phyloP scores from a whole-genome alignment of 2,888 invertebrate species.

The Leucania comma region DNA sequence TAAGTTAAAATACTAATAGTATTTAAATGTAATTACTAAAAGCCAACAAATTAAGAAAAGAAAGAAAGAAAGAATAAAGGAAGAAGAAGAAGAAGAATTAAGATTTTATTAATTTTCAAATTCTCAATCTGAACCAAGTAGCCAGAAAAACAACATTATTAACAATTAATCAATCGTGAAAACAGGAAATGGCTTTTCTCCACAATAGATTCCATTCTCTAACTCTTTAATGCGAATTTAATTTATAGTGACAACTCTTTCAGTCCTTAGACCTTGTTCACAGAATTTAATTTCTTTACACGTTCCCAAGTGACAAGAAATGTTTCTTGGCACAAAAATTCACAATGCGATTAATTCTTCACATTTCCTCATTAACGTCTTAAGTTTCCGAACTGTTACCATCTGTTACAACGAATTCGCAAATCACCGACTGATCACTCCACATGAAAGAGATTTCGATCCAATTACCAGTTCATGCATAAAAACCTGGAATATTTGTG shows the following conservation, averaged over 20 bases:
- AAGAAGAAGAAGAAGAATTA: no score
- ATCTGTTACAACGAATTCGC: conserved; percentile 62
- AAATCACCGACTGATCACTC: conserved; percentile 63
- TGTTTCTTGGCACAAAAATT: conserved; percentile 65
- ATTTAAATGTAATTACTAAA: no score
- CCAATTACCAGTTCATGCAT: conserved; percentile 68
- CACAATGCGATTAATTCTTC: conserved; percentile 58
- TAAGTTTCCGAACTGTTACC: conserved; percentile 60
- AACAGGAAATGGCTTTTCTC: conserved; percentile 25
- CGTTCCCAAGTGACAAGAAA: conserved; percentile 47
- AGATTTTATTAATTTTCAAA: background rate
- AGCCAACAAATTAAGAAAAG: no score
- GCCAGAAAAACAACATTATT: background rate
- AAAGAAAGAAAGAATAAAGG: no score
- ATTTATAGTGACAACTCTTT: conserved; percentile 51
- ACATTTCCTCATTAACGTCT: conserved; percentile 62
- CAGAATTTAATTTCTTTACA: conserved; percentile 44
- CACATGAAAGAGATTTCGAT: conserved; percentile 69
- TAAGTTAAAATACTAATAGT: no score
- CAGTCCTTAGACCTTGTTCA: conserved; percentile 52
- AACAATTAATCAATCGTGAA: conserved; percentile 5
- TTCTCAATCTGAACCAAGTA: background rate
- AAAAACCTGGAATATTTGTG: conserved; percentile 73
- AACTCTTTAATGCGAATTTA: conserved; percentile 40
- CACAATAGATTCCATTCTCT: conserved; percentile 22